Conservation (phyloP, 2,113 vertebrate genomes). For the Halichoerus grypus region DNA sequence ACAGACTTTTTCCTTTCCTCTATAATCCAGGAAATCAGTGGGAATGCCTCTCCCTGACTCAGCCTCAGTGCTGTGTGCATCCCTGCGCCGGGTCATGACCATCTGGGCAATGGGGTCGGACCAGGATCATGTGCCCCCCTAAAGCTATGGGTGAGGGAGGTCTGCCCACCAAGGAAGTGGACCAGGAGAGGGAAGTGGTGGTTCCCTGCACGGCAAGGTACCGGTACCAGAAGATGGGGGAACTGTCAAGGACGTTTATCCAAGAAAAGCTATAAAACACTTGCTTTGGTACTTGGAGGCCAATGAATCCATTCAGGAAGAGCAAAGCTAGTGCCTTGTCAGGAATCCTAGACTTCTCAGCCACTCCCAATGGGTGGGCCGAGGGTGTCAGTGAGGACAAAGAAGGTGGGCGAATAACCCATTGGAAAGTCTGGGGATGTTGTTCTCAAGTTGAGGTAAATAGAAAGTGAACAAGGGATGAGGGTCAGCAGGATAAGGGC, state of each 20-base stretch:
- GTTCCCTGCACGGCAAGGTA: not conserved
- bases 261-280: not conserved
- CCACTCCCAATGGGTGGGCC: not conserved
- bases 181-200: not conserved
- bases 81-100: not conserved
- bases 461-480: too few species aligned
- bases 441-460: too few species aligned
- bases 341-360: not conserved
- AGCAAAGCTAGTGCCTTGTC: too few species aligned
- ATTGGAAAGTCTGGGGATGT: too few species aligned
- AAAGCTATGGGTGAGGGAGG: not conserved
- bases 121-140: not conserved
- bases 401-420: not conserved
- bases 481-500: not conserved
- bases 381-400: not conserved
- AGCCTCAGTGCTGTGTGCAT: too few species aligned
- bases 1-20: not conserved
- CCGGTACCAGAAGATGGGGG: too few species aligned
- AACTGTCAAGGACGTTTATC: not conserved
- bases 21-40: not conserved
- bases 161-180: not conserved
- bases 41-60: not conserved
- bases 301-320: fast-evolving
- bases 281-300: not conserved
- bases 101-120: not conserved